A percentile compares a stretch with the other conserved stretches of the same genome.
phyloP scores from a whole-genome alignment of 1,140 invertebrate genomes.

The Ceratina japonica region DNA sequence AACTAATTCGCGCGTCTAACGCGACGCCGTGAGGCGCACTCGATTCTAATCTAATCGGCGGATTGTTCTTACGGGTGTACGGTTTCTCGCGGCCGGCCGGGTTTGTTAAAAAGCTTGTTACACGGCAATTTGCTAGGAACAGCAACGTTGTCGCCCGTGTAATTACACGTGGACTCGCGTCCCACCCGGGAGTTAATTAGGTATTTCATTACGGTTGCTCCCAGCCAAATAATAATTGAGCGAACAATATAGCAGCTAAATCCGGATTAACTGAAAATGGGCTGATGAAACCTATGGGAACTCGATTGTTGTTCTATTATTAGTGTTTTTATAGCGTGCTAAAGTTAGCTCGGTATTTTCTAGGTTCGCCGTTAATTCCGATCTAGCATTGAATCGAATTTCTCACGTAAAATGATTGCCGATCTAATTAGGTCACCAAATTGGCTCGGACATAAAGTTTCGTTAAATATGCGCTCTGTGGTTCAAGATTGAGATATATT shows the following conservation, averaged over 20 bases:
- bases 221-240: not conserved
- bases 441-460: not conserved
- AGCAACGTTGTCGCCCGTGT: not conserved
- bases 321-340: no score
- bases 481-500: not conserved
- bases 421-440: not conserved
- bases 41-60: not conserved
- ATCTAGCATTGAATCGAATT: no score
- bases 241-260: no score
- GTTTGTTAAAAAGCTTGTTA: not conserved
- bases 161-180: not conserved
- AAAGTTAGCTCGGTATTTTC: no score
- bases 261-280: no score
- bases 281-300: no score
- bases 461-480: not conserved
- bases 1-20: slow-evolving; percentile 31
- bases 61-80: not conserved
- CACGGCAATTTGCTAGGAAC: not conserved
- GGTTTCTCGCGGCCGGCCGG: not conserved
- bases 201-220: not conserved
- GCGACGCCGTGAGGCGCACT: not conserved
- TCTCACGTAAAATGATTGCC: no score
- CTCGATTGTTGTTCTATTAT: no score
- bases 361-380: no score
- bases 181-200: slow-evolving; percentile 13